Evolutionary conservation across 2,888 invertebrate genomes (phyloP).

Genomic region (Microplitis manilae): DNA sequence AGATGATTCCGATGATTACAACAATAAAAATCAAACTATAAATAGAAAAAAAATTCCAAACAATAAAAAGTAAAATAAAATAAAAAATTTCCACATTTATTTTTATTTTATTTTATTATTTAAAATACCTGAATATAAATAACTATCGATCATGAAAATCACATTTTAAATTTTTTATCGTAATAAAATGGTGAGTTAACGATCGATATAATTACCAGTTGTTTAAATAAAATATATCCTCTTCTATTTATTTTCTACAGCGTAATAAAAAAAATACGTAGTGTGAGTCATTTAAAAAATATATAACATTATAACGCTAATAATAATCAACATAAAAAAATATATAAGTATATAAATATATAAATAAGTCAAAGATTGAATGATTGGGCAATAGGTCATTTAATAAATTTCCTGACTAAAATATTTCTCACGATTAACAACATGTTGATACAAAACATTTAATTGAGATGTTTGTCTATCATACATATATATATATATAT

Average conservation of each 20-base stretch:
- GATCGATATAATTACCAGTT: background rate
- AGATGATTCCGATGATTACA: constrained; percentile 50
- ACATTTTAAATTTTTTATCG: too few relatives aligned
- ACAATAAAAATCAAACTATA: too few relatives aligned
- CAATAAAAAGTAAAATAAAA: too few relatives aligned
- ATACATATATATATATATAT: too few relatives aligned
- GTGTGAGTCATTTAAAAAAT: background rate
- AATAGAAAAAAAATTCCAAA: background rate
- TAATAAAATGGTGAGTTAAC: background rate
- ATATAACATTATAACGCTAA: background rate
- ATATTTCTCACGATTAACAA: background rate
- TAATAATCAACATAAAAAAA: background rate
- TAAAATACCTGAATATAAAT: too few relatives aligned
- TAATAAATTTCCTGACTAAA: background rate
- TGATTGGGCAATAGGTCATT: background rate
- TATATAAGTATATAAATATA: background rate
- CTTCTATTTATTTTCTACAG: background rate
- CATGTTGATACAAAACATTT: background rate
- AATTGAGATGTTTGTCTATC: background rate
- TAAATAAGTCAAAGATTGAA: background rate
- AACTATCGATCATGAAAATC: too few relatives aligned
- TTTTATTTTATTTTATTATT: too few relatives aligned
- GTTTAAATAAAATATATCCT: background rate
- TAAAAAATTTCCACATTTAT: too few relatives aligned
- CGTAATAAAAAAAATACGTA: background rate